A percentile compares a stretch with the other conserved stretches of the same genome.
Conservation (phyloP, 2,888 invertebrate genomes). For the Steinernema scapterisci region DNA sequence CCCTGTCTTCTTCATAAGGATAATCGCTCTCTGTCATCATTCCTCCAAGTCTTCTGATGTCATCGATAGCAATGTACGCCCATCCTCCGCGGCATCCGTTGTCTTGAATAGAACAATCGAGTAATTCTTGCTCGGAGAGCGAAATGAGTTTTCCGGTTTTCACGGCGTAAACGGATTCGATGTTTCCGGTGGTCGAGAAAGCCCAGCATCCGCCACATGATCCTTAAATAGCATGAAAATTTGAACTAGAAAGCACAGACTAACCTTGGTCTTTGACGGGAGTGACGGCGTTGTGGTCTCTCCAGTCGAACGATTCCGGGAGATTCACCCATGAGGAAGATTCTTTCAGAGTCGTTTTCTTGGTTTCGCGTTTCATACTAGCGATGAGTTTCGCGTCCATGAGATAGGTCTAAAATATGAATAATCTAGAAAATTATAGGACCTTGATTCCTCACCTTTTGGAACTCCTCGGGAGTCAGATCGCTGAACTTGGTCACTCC, state of each 20-base stretch:
- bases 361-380: background rate
- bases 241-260: background rate
- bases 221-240: background rate
- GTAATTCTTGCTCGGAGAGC: slow-evolving; percentile 31
- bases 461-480: background rate
- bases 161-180: slow-evolving; percentile 33
- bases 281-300: background rate
- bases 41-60: background rate
- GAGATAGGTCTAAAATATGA: background rate
- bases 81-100: slow-evolving; percentile 33
- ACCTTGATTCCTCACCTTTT: background rate
- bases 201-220: slow-evolving; percentile 35
- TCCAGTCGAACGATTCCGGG: background rate
- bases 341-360: background rate
- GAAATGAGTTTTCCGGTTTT: slow-evolving; percentile 5
- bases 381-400: background rate
- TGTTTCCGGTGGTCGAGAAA: slow-evolving; percentile 30
- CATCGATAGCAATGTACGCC: background rate
- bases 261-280: background rate
- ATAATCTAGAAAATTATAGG: background rate
- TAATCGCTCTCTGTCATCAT: background rate
- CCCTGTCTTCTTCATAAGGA: background rate
- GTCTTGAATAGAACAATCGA: slow-evolving; percentile 33
- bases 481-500: slow-evolving; percentile 1
- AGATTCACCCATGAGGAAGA: background rate